These are phyloP conservation scores for Drosophila birchii DNA, from an alignment of 2,888 invertebrate genomes.

Conservation along the genomic window DNA sequence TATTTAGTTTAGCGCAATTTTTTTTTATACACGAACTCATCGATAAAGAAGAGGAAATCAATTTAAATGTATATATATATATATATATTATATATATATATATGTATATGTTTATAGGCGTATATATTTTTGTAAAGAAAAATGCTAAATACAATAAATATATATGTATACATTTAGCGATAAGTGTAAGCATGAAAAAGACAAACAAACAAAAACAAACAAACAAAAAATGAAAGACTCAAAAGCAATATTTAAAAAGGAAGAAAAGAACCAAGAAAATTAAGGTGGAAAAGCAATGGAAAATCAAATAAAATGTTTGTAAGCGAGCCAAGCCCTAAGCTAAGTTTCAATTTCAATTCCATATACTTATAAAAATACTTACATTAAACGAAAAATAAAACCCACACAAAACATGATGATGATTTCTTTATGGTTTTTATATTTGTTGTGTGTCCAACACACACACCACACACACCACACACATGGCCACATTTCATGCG, in stretches of 20 bases:
- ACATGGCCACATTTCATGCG: conserved; percentile 42
- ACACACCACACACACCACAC: background rate
- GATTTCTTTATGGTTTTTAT: conserved; percentile 31
- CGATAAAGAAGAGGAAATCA: conserved; percentile 29
- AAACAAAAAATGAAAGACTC: conserved; percentile 75
- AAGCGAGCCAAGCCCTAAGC: conserved; percentile 42
- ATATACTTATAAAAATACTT: conserved; percentile 44
- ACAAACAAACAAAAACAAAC: conserved; percentile 5
- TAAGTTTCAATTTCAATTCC: conserved; percentile 50
- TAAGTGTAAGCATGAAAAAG: conserved; percentile 47
- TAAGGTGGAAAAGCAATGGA: conserved; percentile 33
- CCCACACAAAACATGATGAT: conserved; percentile 30
- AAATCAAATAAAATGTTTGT: conserved; percentile 48
- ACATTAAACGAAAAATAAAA: conserved; percentile 37
- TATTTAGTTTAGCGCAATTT: conserved; percentile 77
- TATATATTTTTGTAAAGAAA: conserved; percentile 41
- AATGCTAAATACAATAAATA: conserved; percentile 29
- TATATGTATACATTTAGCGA: conserved; percentile 36
- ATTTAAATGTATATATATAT: conserved; percentile 27
- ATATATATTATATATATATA: conserved; percentile 8
- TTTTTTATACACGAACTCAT: conserved; percentile 55
- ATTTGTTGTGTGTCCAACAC: conserved; percentile 23
- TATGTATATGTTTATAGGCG: conserved; percentile 26
- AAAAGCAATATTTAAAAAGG: conserved; percentile 74
- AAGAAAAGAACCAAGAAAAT: conserved; percentile 16